Conservation (phyloP, 1,140 invertebrate genomes). For the Portunus trituberculatus region DNA sequence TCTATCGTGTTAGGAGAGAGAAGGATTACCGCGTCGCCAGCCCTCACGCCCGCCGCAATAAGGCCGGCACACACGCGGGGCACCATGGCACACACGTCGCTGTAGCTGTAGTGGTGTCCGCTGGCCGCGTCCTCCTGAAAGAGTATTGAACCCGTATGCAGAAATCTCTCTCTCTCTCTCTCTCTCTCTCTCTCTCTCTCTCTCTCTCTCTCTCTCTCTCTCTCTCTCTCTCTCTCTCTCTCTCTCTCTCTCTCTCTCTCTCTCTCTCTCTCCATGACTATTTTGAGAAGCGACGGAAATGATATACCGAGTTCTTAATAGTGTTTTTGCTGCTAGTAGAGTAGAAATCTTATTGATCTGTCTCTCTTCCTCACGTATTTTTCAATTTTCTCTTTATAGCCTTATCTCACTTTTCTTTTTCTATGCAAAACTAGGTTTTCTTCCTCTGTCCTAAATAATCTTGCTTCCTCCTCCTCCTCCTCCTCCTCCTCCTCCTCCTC, state of each 20-base stretch:
- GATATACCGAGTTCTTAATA: neutral
- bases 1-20: conserved; percentile 47
- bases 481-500: no score
- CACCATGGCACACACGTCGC: neutral
- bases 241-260: neutral
- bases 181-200: no score
- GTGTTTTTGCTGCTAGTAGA: neutral
- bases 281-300: neutral
- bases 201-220: no score
- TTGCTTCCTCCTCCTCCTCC: no score
- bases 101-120: conserved; percentile 30
- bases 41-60: neutral
- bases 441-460: no score
- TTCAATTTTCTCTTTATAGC: neutral
- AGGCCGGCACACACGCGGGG: neutral
- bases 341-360: neutral
- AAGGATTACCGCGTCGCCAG: conserved; percentile 32
- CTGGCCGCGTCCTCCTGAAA: conserved; percentile 40
- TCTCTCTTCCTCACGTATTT: neutral
- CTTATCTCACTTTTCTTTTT: neutral
- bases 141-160: neutral
- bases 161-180: neutral
- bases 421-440: neutral
- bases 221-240: neutral
- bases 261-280: neutral